These are phyloP conservation scores for Loxodonta africana DNA, from an alignment of 2,113 vertebrate genomes.

Conservation along the genomic window DNA sequence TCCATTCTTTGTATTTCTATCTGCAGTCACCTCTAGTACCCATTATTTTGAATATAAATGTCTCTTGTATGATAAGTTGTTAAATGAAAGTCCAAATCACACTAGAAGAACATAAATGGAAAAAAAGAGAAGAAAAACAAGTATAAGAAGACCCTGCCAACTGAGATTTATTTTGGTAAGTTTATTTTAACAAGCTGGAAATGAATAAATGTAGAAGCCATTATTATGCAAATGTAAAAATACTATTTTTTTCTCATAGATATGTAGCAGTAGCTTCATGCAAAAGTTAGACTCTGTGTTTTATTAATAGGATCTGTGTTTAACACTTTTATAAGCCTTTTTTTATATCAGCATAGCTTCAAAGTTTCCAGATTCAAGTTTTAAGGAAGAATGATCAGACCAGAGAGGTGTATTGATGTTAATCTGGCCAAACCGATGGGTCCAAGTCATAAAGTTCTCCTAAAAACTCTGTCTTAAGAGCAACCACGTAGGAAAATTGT, in stretches of 20 bases:
- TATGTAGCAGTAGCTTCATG: neutral
- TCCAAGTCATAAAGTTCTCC: neutral
- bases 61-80: neutral
- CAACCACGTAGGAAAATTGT: constrained; percentile 13
- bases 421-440: neutral
- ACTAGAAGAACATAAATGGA: neutral
- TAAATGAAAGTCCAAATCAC: neutral
- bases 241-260: neutral
- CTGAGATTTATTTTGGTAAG: constrained; percentile 34
- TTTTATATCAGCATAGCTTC: neutral
- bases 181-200: neutral
- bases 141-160: neutral
- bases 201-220: neutral
- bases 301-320: neutral
- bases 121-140: constrained; percentile 37
- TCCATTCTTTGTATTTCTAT: constrained; percentile 15
- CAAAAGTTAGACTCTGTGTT: neutral
- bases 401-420: neutral
- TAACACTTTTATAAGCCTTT: neutral
- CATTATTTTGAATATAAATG: constrained; percentile 51
- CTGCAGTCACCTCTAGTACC: neutral
- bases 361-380: neutral
- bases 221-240: constrained; percentile 5
- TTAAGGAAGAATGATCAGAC: constrained; percentile 6
- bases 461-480: neutral